These are phyloP conservation scores for Acanthurus leucopareius DNA, from an alignment of 2,797 vertebrate genomes.

Conservation along the genomic window DNA sequence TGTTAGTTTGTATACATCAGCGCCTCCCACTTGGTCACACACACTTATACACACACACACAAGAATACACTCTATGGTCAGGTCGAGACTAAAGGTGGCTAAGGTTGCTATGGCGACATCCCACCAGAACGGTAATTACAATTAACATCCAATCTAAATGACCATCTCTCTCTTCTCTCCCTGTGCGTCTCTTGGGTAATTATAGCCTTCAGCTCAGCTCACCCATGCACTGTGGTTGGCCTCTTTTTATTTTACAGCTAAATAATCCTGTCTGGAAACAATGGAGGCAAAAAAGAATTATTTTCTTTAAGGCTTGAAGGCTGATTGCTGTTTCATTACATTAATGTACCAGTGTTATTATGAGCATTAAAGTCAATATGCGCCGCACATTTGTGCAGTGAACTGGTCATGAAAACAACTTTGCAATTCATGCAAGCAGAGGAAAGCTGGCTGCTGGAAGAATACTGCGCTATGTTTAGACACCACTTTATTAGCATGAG, in stretches of 20 bases:
- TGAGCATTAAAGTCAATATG: conserved; percentile 61
- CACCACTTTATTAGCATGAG: conserved; percentile 34
- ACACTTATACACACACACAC: not conserved
- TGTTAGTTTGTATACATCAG: conserved; percentile 28
- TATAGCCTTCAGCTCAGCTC: conserved; percentile 74
- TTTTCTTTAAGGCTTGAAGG: conserved; percentile 58
- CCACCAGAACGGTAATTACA: conserved; percentile 82
- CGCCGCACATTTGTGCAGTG: conserved; percentile 42
- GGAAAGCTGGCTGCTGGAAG: not conserved
- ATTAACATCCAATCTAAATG: conserved; percentile 83
- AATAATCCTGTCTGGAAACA: conserved; percentile 71
- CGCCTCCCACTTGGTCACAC: conserved; percentile 26
- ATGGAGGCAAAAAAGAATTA: conserved; percentile 36
- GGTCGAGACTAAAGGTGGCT: conserved; percentile 64
- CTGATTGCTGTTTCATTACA: conserved; percentile 56
- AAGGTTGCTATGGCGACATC: conserved; percentile 79
- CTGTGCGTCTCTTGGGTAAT: conserved; percentile 75
- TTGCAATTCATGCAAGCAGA: conserved; percentile 26
- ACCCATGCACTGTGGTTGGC: conserved; percentile 61
- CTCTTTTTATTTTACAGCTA: conserved; percentile 68
- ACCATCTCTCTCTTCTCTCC: conserved; percentile 72
- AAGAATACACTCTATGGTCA: conserved; percentile 50
- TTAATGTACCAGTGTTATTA: conserved; percentile 38
- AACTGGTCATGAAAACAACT: conserved; percentile 45
- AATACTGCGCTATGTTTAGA: conserved; percentile 26